Percentiles rank a stretch among this genome's conserved stretches.
These are phyloP conservation scores for Atethmia centrago DNA, from an alignment of 2,888 invertebrate genomes.

Conservation along the genomic window DNA sequence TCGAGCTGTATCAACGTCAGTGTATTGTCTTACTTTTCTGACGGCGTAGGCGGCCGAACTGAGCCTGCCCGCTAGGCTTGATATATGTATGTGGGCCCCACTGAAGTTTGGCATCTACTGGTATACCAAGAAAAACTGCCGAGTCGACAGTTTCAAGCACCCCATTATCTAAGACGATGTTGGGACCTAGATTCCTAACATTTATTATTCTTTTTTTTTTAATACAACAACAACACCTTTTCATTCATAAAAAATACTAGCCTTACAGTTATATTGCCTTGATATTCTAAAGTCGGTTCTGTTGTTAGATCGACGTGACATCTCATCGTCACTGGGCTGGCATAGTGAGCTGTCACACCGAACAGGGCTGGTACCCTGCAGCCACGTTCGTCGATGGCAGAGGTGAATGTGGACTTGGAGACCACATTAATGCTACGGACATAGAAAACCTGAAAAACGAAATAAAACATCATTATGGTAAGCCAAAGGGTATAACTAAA, in stretches of 20 bases:
- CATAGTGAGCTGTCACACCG: conserved; percentile 92
- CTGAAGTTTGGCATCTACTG: too few species aligned
- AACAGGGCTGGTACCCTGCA: conserved; percentile 93
- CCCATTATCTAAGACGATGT: too few species aligned
- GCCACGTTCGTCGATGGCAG: conserved; percentile 92
- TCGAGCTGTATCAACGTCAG: too few species aligned
- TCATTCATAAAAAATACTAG: background rate
- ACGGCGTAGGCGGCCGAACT: too few species aligned
- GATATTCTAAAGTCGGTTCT: background rate
- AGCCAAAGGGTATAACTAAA: background rate
- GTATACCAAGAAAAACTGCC: too few species aligned
- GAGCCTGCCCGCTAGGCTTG: too few species aligned
- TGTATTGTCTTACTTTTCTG: too few species aligned
- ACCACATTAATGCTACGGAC: conserved; percentile 85
- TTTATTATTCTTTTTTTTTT: too few species aligned
- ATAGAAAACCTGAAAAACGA: conserved; percentile 89
- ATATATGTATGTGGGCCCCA: too few species aligned
- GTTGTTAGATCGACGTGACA: conserved; percentile 66
- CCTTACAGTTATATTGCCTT: background rate
- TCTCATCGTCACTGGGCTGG: conserved; percentile 91
- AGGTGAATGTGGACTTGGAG: conserved; percentile 90
- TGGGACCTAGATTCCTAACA: too few species aligned
- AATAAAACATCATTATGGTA: conserved; percentile 84
- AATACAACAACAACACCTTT: background rate
- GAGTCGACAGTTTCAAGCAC: too few species aligned